These are phyloP conservation scores for Onychostoma macrolepis DNA, from an alignment of 2,113 vertebrate species.

Conservation along the genomic window DNA sequence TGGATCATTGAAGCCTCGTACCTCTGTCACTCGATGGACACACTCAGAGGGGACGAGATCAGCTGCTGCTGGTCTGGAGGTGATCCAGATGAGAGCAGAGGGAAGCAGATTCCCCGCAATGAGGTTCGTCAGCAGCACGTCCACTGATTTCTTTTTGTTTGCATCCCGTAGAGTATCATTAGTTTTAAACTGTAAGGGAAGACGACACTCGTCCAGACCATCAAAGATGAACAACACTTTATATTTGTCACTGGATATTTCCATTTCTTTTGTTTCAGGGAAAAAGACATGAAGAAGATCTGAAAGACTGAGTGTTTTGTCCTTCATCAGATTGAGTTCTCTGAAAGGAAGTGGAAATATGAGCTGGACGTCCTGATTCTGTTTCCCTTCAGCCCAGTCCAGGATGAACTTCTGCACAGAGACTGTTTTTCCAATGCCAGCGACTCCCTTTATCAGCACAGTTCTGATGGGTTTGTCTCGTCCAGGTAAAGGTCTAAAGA, in stretches of 20 bases:
- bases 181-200: no score
- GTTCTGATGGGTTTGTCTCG: not conserved
- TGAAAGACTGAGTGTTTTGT: not conserved
- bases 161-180: no score
- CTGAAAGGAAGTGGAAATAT: slow-evolving; percentile 1
- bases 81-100: no score
- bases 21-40: no score
- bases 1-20: no score
- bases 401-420: slow-evolving; percentile 11
- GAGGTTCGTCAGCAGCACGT: no score
- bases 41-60: no score
- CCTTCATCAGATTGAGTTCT: not conserved
- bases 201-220: no score
- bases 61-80: no score
- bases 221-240: not conserved
- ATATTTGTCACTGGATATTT: not conserved
- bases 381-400: slow-evolving; percentile 4
- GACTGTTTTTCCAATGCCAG: slow-evolving; percentile 8
- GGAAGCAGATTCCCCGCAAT: no score
- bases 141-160: no score
- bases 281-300: not conserved
- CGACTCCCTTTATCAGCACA: not conserved
- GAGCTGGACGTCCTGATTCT: not conserved
- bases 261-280: not conserved
- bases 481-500: slow-evolving; percentile 7